Evolutionary conservation across 1,140 invertebrate species (phyloP), one percentile per base, ranked within the genome.

Genomic region (Apis florea): DNA sequence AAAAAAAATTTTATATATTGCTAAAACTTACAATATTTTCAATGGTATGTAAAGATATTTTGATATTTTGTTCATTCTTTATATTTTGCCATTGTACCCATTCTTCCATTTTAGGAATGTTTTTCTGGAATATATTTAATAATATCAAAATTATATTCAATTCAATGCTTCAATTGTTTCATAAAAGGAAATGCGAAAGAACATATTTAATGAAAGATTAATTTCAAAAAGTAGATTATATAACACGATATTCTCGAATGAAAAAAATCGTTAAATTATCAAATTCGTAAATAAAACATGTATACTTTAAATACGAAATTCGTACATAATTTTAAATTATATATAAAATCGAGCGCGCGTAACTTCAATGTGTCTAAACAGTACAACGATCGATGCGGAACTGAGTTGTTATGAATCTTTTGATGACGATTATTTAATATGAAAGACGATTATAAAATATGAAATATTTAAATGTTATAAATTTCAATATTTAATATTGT

Each of bases 1-100:
- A 13, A 59, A 10, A 47, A 26, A 72, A 72, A 67, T 40, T n/a
- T 24, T 59, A 21, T 54, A 31, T 8, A 21, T 19, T 26, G 1
- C 1, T 10, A 24, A 53, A 15, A 83, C 86, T 86, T 82, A 90
- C 89, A 40, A 90, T 71, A 85, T 91, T 91, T 78, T 91, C 88
- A 24, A 91, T 87, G 1, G 69, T 71, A 9, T 87, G 56, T 49
- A 91, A 9, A 54, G 15, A n/a, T 59, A 87, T 79, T 47, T 76
- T 66, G 9, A 87, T 56, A 58, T 19, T 83, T 17, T 53, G 73
- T 17, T 79, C 26, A 6, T 19, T 12, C 5, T n/a, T 2, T 1
- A 51, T 24, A 17, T 56, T 53, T 51, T 74, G 68, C 19, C 6
- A n/a, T 59, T 15, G 12, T 6, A 21, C 54, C 56, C 66, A n/a